Evolutionary conservation across 1,140 invertebrate species (phyloP).

Genomic region (Drosophila repletoides): DNA sequence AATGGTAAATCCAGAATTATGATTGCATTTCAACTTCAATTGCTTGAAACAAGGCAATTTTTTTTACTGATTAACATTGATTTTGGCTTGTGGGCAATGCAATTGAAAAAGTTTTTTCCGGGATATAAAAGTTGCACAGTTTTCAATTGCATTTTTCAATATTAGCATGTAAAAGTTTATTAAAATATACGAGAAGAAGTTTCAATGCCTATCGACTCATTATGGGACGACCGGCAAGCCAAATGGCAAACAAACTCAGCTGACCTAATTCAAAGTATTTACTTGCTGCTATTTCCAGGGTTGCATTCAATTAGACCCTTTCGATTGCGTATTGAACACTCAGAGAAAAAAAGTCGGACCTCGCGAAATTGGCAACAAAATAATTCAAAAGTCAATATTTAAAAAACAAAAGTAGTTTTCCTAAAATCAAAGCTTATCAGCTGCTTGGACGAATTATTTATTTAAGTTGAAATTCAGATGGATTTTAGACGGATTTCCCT

Average conservation of each 20-base stretch:
- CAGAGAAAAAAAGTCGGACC: no score
- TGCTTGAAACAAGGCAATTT: conserved; percentile 29
- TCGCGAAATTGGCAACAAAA: no score
- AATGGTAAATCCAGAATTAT: conserved; percentile 37
- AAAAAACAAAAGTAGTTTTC: no score
- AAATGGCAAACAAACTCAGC: conserved; percentile 52
- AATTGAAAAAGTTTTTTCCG: conserved; percentile 65
- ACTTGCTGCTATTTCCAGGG: conserved; percentile 9
- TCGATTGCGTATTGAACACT: no score
- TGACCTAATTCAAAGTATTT: conserved; percentile 56
- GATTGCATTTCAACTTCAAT: conserved; percentile 33
- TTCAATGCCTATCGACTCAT: conserved; percentile 50
- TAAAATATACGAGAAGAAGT: conserved; percentile 47
- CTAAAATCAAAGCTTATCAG: no score
- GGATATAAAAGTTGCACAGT: conserved; percentile 22
- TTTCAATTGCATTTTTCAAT: conserved; percentile 40
- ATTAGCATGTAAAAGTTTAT: conserved; percentile 54
- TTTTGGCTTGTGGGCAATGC: conserved; percentile 40
- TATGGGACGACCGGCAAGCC: conserved; percentile 2
- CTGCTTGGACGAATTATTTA: no score
- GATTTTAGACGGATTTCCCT: no score
- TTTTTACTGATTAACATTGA: conserved; percentile 36
- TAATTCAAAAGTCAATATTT: no score
- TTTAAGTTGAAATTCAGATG: no score
- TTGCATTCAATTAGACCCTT: neutral